Evolutionary conservation across 2,113 vertebrate genomes (phyloP), one percentile per base, ranked within the genome.

Genomic region (Anhinga anhinga): DNA sequence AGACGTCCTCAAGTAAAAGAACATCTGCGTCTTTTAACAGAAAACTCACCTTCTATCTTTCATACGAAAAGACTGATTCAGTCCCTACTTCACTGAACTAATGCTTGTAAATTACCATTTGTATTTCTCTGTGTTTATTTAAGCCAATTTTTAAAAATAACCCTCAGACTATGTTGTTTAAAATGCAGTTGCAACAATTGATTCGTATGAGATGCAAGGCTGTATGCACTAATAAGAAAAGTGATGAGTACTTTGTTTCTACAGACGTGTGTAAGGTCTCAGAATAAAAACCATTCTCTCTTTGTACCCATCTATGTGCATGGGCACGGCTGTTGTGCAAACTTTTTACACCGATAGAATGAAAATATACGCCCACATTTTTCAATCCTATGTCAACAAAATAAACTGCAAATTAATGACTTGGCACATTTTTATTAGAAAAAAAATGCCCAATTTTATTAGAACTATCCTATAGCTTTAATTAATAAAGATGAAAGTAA

Each of bases 271-370:
- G 8, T 13, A 72, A 78, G 5, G 14, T 71, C 13, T 63, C 26
- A 77, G 20, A 58, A 82, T 50, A 58, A 63, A 69, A 58, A 26
- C 23, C n/a, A 14, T 63, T 71, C 42, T 56, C 32, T 62, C 42
- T 71, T 40, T 2, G 2, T 58, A 58, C 5, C 34, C 11, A n/a
- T 30, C 16, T 30, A 10, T 7, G 15, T 38, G 15, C 1, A 2
- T 7, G 23, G 17, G 5, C n/a, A 76, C 0, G 2, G 23, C 49
- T 25, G 20, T 19, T 23, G 10, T 11, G 38, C 19, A 65, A 42
- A 32, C 5, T 82, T 82, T 36, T 63, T 65, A 71, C 38, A 50
- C 56, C 1, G 3, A 32, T 8, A 34, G 20, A 50, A 58, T 26
- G 29, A 88, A 93, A 72, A 78, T 47, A 30, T 6, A 45, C 40